Conservation (phyloP, 2,113 vertebrate genomes). For the Callaeas wilsoni region DNA sequence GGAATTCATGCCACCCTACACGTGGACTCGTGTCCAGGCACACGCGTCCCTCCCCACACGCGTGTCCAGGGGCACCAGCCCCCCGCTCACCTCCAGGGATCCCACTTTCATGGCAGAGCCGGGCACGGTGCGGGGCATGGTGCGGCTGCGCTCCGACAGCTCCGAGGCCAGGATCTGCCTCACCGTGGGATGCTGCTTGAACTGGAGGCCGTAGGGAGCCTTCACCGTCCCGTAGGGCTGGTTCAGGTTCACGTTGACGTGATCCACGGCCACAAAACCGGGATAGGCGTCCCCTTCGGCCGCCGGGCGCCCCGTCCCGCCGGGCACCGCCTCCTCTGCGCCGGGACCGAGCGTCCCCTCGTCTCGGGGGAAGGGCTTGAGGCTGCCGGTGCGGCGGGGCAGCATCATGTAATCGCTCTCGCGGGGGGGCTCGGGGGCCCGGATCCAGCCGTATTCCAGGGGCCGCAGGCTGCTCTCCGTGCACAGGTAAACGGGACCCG, state of each 20-base stretch:
- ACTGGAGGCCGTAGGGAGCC: slow-evolving; percentile 86
- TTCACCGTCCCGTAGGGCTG: slow-evolving; percentile 92
- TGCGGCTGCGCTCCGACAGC: slow-evolving; percentile 90
- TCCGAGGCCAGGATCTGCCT: slow-evolving; percentile 88
- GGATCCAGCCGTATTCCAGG: slow-evolving; percentile 83
- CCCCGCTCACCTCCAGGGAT: slow-evolving; percentile 90
- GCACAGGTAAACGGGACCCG: slow-evolving; percentile 89
- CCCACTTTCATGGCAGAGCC: slow-evolving; percentile 89
- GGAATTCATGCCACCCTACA: neutral
- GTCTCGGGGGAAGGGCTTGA: slow-evolving; percentile 83
- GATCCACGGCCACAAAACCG: slow-evolving; percentile 85
- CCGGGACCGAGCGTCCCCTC: slow-evolving; percentile 83
- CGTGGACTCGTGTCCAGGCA: neutral
- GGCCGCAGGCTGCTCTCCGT: slow-evolving; percentile 86
- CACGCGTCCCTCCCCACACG: rapidly evolving
- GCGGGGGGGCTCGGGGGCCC: slow-evolving; percentile 71
- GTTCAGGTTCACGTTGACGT: slow-evolving; percentile 86
- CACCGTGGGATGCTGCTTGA: slow-evolving; percentile 90
- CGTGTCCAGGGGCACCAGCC: neutral
- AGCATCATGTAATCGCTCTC: slow-evolving; percentile 98
- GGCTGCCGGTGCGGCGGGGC: slow-evolving; percentile 88
- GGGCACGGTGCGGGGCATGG: slow-evolving; percentile 94
- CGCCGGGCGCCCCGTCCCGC: slow-evolving; percentile 77
- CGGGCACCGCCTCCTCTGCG: slow-evolving; percentile 80
- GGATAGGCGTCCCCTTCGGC: slow-evolving; percentile 85